Evolutionary conservation across 1,140 invertebrate genomes (phyloP).

Genomic region (Microplitis mediator): DNA sequence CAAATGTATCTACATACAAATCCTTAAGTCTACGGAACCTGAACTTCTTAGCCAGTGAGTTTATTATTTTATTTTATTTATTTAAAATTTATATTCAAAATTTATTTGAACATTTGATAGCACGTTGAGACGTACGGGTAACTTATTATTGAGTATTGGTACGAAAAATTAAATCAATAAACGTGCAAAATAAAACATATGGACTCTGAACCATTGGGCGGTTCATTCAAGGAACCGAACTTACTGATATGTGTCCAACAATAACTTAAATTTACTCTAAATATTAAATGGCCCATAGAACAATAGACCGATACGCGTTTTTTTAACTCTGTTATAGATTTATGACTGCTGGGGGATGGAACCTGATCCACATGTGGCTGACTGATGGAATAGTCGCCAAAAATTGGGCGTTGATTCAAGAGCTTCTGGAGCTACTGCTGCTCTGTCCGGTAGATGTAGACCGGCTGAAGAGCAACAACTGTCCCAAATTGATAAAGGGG

Average conservation of each 20-base stretch:
- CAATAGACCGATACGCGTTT: slow-evolving; percentile 19
- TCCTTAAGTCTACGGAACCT: slow-evolving; percentile 85
- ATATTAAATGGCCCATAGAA: slow-evolving; percentile 10
- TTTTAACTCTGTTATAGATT: slow-evolving; percentile 66
- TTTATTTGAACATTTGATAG: slow-evolving; percentile 16
- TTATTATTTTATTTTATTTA: slow-evolving; percentile 18
- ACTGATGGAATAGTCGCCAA: slow-evolving; percentile 81
- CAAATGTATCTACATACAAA: slow-evolving; percentile 94
- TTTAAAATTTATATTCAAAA: neutral
- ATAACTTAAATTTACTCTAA: neutral
- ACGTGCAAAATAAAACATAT: slow-evolving; percentile 44
- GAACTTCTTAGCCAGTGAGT: slow-evolving; percentile 81
- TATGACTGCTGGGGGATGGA: slow-evolving; percentile 89
- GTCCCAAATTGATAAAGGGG: slow-evolving; percentile 88
- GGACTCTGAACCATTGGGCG: slow-evolving; percentile 49
- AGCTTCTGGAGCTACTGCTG: slow-evolving; percentile 82
- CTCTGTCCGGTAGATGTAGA: slow-evolving; percentile 88
- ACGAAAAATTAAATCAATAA: slow-evolving; percentile 30
- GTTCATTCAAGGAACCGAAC: slow-evolving; percentile 35
- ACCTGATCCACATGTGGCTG: slow-evolving; percentile 85
- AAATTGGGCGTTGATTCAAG: slow-evolving; percentile 85
- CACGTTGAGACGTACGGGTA: slow-evolving; percentile 40
- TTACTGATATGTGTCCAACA: slow-evolving; percentile 49
- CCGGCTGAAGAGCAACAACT: slow-evolving; percentile 86
- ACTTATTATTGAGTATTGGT: slow-evolving; percentile 31